Base-by-base conservation (phyloP, 2,113 vertebrate species). In the Crotalus tigris region DNA sequence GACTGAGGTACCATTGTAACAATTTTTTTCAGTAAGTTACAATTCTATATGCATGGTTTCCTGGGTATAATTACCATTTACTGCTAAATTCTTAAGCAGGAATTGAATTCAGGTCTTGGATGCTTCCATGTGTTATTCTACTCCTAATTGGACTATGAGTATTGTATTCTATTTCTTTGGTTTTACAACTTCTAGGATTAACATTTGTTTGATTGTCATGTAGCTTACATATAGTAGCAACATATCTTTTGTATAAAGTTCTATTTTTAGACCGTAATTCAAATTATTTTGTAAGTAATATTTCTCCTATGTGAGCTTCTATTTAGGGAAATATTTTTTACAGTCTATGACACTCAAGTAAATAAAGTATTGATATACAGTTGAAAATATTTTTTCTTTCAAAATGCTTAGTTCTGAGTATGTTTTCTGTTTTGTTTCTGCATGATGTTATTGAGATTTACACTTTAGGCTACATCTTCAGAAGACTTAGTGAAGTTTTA, bases 171-270 rank as follows among this genome's bases (percentile, higher is more conserved):
- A n/a, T 51, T 87, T 49, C 19, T 87, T 44, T 88, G 19, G 15
- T 88, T 88, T 44, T 90, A 39, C 69, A 85, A 58, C 26, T 92
- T 92, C 59, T 89, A 88, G 59, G 15, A 46, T 88, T 92, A 75
- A 39, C 24, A 33, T 55, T 3, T 57, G 61, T 23, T 92, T 55
- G 53, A 11, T 57, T 92, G 33, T 39, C 51, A 49, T n/a, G 33
- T 88, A 69, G 44, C 87, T 26, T 44, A 39, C 29, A 46, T 23
- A 69, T 11, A 69, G 11, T 69, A 85, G 21, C 57, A 64, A 15
- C n/a, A 91, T 8, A 0, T 33, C 87, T 54, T 57, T 81, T 39
- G 6, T 90, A 24, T 46, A 93, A 94, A 88, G 2, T 58, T 33
- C 39, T 49, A 9, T 81, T 85, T 92, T 21, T 53, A 24, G 88